Evolutionary conservation across 2,113 vertebrate species (phyloP).

Genomic region (Petroica traversi): DNA sequence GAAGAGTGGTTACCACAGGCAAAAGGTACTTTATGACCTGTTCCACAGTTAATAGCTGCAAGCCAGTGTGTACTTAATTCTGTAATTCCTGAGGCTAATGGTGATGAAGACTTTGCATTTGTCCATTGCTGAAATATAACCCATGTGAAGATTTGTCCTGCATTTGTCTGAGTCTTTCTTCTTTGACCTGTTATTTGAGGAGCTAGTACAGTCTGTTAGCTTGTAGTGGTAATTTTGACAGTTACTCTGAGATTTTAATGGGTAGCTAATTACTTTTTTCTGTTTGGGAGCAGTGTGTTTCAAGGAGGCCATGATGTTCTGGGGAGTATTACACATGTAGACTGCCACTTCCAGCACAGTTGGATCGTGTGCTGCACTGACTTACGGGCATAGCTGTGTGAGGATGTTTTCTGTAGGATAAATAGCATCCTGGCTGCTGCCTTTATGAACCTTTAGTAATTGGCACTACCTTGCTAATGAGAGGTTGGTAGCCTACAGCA

Average conservation of each 20-base stretch:
- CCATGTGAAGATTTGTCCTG: background rate
- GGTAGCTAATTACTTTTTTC: background rate
- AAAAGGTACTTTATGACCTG: background rate
- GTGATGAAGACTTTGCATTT: background rate
- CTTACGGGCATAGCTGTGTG: background rate
- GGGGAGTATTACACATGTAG: rapidly evolving
- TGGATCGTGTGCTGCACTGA: background rate
- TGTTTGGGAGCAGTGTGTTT: background rate
- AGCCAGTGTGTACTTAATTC: background rate
- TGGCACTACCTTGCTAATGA: background rate
- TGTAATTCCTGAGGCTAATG: background rate
- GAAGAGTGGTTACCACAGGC: background rate
- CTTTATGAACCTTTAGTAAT: background rate
- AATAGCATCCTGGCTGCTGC: background rate
- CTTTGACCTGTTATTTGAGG: background rate
- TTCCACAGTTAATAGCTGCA: background rate
- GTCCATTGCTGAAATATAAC: background rate
- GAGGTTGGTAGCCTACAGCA: background rate
- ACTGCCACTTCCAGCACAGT: background rate
- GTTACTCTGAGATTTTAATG: background rate
- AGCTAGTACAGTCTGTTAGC: background rate
- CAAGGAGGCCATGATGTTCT: rapidly evolving
- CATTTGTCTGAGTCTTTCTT: background rate
- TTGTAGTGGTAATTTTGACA: background rate
- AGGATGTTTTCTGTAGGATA: background rate